Evolutionary conservation across 1,140 invertebrate genomes (phyloP).

Genomic region (Sinella curviseta): DNA sequence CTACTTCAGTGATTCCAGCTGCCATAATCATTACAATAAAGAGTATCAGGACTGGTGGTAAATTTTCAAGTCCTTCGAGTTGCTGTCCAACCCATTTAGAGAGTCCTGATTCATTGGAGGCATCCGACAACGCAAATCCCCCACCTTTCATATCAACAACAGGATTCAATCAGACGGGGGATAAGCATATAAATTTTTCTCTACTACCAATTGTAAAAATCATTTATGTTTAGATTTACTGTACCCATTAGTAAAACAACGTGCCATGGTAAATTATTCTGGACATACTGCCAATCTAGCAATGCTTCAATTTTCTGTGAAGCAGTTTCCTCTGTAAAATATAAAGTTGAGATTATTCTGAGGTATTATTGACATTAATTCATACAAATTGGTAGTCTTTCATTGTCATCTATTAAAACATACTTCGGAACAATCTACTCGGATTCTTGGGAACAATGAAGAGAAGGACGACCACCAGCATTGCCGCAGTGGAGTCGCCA

Average conservation of each 20-base stretch:
- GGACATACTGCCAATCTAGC: conserved; percentile 77
- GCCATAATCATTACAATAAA: conserved; percentile 56
- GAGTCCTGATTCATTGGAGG: conserved; percentile 73
- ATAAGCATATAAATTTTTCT: too few species aligned
- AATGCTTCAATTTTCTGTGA: conserved; percentile 55
- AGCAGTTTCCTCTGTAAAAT: conserved; percentile 12
- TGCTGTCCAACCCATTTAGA: conserved; percentile 71
- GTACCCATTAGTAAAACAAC: conserved; percentile 45
- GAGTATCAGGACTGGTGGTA: conserved; percentile 53
- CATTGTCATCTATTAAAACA: too few species aligned
- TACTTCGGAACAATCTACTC: conserved; percentile 35
- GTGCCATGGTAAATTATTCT: conserved; percentile 77
- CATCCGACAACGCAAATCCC: conserved; percentile 84
- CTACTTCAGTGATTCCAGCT: conserved; percentile 74
- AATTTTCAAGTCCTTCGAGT: conserved; percentile 52
- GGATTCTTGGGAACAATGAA: conserved; percentile 77
- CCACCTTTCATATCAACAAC: conserved; percentile 61
- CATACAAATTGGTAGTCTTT: background rate
- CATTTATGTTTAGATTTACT: background rate
- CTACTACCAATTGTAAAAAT: too few species aligned
- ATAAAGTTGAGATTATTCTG: background rate
- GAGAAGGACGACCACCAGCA: conserved; percentile 74
- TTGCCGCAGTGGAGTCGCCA: conserved; percentile 63
- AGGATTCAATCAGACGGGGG: too few species aligned
- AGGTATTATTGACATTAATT: background rate